phyloP scores from a whole-genome alignment of 2,113 vertebrate genomes.

The Cinclus mexicanus region DNA sequence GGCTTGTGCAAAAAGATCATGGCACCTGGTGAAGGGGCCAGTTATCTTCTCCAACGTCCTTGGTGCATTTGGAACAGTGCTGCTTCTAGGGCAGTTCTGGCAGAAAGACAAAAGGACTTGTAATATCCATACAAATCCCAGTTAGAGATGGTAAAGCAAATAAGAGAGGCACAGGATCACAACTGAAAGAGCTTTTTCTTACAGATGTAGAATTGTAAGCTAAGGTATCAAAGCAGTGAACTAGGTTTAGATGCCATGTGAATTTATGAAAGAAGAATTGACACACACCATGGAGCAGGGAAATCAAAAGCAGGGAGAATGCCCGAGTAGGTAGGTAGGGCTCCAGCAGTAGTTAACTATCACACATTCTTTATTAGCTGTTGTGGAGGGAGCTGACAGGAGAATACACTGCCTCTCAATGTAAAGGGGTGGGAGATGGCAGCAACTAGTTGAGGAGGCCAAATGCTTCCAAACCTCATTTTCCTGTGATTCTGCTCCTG shows the following conservation, averaged over 20 bases:
- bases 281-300: neutral
- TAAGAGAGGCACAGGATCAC: neutral
- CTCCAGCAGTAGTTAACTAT: neutral
- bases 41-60: neutral
- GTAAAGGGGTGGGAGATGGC: neutral
- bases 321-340: accelerated
- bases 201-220: neutral
- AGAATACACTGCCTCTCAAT: neutral
- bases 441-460: neutral
- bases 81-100: neutral
- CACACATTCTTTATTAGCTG: neutral
- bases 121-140: neutral
- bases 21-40: neutral
- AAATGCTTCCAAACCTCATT: neutral
- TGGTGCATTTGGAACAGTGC: neutral
- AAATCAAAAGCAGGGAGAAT: neutral
- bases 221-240: neutral
- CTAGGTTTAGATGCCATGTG: neutral
- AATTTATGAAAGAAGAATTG: neutral
- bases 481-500: neutral
- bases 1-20: neutral
- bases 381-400: neutral
- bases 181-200: neutral
- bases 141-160: neutral
- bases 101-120: neutral